Base-by-base conservation (phyloP, 2,113 vertebrate species). In the Nothocercus julius region DNA sequence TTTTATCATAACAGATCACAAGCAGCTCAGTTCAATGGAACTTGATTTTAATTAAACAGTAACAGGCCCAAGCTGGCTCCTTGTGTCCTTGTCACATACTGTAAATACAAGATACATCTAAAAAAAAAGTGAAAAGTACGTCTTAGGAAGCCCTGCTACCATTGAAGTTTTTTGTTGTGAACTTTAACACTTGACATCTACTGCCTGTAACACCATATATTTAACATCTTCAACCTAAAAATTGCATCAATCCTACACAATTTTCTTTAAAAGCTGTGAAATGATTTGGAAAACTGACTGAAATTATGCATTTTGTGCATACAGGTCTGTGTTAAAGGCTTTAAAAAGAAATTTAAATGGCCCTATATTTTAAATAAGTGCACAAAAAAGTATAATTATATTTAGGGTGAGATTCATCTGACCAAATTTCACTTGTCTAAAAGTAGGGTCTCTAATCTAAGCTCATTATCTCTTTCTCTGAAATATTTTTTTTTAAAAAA, bases 91-190 rank as follows among this genome's bases (percentile, higher is more conserved):
- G 13, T 13, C 7, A 62, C 64, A 86, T 62, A 44, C 6, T 8
- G 47, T 78, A 64, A 85, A 69, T 66, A 47, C 2, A 18, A 17
- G 11, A 18, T 20, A n/a, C 0, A 36, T 36, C 0, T 12, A 77
- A n/a, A 51, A 10, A 49, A 51, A 21, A 3, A 44, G 3, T n/a
- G 12, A 86, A 42, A 69, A 75, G 8, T 18, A 1, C 45, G 12
- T 36, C 24, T 15, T 51, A 62, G 17, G 77, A 61, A 79, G 2
- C 53, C 88, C n/a, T 49, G 5, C 32, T 18, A 59, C 51, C 9
- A 59, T 7, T 7, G 53, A 13, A 40, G 22, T 0, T 44, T 87
- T 82, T 59, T 8, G 22, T 30, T 53, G 25, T n/a, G 17, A 14
- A 58, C 28, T 47, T 64, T 5, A 91, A 10, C 18, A 70, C 5